A percentile compares a stretch with the other conserved stretches of the same genome.
These are phyloP conservation scores for Gryllus longicercus DNA, from an alignment of 2,888 invertebrate species.

Conservation along the genomic window DNA sequence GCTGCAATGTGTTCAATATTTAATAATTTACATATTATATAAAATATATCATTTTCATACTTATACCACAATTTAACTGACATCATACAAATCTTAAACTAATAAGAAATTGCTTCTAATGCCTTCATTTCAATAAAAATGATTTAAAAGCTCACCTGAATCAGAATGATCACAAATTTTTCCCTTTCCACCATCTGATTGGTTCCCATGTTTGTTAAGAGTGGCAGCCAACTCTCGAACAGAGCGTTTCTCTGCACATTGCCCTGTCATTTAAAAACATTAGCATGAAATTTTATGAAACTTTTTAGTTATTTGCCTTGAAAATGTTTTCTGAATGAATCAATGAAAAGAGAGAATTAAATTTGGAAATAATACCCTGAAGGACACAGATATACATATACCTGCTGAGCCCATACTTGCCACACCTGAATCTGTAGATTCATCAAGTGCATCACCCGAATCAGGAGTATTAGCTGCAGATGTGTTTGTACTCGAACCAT, in stretches of 20 bases:
- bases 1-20: no score
- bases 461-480: constrained; percentile 63
- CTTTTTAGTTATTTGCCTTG: not conserved
- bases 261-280: not conserved
- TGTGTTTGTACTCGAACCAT: constrained; percentile 59
- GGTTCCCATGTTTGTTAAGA: constrained; percentile 43
- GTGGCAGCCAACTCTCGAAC: constrained; percentile 54
- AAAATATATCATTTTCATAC: no score
- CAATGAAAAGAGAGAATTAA: constrained; percentile 4
- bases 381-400: not conserved
- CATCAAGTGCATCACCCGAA: constrained; percentile 58
- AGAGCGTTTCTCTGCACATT: constrained; percentile 51
- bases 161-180: constrained; percentile 24
- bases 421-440: constrained; percentile 51
- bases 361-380: not conserved
- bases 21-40: no score
- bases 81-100: no score
- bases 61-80: no score
- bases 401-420: constrained; percentile 32
- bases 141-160: constrained; percentile 21
- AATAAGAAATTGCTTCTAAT: no score
- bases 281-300: not conserved
- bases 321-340: not conserved
- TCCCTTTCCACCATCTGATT: constrained; percentile 24
- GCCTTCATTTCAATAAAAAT: not conserved